Percentiles rank a stretch among this genome's conserved stretches.
Evolutionary conservation across 1,140 invertebrate genomes (phyloP).

Genomic region (Leptinotarsa lineolata): DNA sequence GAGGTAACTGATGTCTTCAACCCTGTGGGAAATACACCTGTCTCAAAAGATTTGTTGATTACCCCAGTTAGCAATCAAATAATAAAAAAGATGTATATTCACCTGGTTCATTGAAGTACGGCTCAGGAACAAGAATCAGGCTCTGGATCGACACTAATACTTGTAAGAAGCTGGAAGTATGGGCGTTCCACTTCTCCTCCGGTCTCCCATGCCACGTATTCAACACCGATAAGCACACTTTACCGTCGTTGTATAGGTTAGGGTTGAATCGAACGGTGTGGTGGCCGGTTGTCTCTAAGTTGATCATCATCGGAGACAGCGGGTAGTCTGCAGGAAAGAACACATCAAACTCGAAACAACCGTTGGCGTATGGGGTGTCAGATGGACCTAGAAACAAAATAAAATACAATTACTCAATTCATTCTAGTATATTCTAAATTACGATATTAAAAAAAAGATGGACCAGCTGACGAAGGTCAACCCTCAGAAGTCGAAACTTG

Average conservation of each 20-base stretch:
- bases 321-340: constrained; percentile 90
- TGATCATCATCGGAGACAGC: constrained; percentile 81
- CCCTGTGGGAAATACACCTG: no score
- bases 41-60: no score
- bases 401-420: background rate
- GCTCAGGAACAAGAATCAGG: constrained; percentile 92
- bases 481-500: no score
- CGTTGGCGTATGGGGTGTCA: constrained; percentile 88
- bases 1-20: no score
- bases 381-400: constrained; percentile 72
- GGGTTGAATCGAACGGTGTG: constrained; percentile 95
- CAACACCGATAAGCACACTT: constrained; percentile 93
- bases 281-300: constrained; percentile 92
- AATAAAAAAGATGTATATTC: background rate
- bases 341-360: constrained; percentile 89
- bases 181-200: constrained; percentile 98
- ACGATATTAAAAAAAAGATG: no score
- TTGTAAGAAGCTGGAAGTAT: constrained; percentile 94
- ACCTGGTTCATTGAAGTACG: constrained; percentile 95
- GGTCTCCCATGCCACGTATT: constrained; percentile 98
- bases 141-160: constrained; percentile 96
- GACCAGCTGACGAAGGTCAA: no score
- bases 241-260: constrained; percentile 96
- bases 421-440: no score
- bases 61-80: no score